Conservation (phyloP, 2,113 vertebrate species). For the Galeopterus variegatus region DNA sequence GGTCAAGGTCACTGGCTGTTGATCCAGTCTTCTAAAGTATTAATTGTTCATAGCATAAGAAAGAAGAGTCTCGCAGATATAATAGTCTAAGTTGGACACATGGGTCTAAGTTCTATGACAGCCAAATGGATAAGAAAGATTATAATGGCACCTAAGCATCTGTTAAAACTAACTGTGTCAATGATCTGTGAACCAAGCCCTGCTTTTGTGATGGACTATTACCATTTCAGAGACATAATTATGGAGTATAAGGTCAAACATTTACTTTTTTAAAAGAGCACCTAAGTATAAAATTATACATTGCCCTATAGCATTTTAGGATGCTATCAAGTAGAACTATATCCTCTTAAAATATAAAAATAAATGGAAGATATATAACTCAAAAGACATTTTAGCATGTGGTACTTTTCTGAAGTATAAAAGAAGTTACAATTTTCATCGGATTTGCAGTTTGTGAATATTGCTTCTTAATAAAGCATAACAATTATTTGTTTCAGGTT, state of each 20-base stretch:
- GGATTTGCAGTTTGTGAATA: conserved; percentile 67
- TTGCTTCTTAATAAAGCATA: conserved; percentile 69
- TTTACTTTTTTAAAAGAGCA: conserved; percentile 68
- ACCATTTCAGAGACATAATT: conserved; percentile 76
- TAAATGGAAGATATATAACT: conserved; percentile 48
- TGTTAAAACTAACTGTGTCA: conserved; percentile 80
- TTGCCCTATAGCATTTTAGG: conserved; percentile 23
- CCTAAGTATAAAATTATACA: conserved; percentile 71
- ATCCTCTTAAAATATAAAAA: conserved; percentile 54
- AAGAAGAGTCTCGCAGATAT: conserved; percentile 42
- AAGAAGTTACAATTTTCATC: conserved; percentile 59
- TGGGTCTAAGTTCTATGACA: conserved; percentile 70
- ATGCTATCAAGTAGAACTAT: conserved; percentile 40
- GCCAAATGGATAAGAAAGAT: conserved; percentile 72
- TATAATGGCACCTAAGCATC: conserved; percentile 79
- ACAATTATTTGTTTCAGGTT: conserved; percentile 71
- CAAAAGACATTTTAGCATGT: conserved; percentile 50
- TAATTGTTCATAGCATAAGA: conserved; percentile 56
- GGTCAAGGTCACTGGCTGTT: conserved; percentile 48
- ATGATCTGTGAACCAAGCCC: conserved; percentile 83
- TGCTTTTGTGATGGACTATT: conserved; percentile 76
- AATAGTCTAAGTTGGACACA: conserved; percentile 60
- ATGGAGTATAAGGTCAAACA: conserved; percentile 81
- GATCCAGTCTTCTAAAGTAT: conserved; percentile 22
- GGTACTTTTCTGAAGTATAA: background rate